phyloP scores from a whole-genome alignment of 2,797 vertebrate species.

The Darevskia mixta region DNA sequence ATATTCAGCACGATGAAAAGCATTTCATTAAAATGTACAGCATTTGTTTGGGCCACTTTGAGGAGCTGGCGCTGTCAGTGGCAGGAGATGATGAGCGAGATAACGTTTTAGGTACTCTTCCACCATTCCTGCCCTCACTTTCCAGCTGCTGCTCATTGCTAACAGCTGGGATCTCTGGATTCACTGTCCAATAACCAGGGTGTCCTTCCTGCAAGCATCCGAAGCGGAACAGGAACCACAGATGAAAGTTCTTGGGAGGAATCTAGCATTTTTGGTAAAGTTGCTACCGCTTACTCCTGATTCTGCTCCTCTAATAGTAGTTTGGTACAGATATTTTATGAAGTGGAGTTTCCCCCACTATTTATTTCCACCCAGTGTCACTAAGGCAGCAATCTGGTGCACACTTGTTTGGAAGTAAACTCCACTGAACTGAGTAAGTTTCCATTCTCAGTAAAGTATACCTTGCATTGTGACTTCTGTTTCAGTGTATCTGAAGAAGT shows the following conservation, averaged over 20 bases:
- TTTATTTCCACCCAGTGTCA: not conserved
- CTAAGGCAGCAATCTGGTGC: not conserved
- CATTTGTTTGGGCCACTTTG: not conserved
- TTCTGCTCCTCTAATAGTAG: not conserved
- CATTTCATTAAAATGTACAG: not conserved
- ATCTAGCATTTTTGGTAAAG: not conserved
- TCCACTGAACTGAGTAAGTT: not conserved
- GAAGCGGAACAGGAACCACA: not conserved
- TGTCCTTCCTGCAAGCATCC: not conserved
- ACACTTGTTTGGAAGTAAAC: not conserved
- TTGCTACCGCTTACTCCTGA: not conserved
- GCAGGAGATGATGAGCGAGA: not conserved
- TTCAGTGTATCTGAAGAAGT: too few relatives aligned
- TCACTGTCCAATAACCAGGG: too few relatives aligned
- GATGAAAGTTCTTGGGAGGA: not conserved
- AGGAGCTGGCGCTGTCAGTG: not conserved
- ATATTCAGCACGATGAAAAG: not conserved
- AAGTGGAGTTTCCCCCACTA: not conserved
- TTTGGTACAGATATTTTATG: not conserved
- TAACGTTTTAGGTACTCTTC: not conserved
- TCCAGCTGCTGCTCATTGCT: not conserved
- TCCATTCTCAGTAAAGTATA: too few relatives aligned
- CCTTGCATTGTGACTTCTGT: too few relatives aligned
- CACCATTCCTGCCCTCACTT: not conserved
- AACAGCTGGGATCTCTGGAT: not conserved